Base-by-base conservation (phyloP, 2,797 vertebrate species). In the Simalia tracyae region DNA sequence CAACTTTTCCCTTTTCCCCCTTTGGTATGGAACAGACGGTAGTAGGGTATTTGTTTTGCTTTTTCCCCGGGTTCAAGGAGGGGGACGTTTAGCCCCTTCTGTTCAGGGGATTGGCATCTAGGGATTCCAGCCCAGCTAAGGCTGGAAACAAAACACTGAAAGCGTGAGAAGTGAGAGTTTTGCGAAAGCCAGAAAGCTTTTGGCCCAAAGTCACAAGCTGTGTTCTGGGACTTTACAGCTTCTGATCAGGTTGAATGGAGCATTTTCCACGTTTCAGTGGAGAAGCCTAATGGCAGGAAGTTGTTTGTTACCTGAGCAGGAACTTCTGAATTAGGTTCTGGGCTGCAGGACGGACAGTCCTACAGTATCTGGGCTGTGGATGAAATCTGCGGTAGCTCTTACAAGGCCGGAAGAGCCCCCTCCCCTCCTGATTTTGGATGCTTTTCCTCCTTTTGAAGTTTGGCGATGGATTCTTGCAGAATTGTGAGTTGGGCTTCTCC, bases 11-110 rank as follows among this genome's bases (percentile, higher is more conserved):
- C 5, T 64, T 4, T 28, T 0, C 0, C 1, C 24, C 10, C 12
- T 76, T 4, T 72, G 7, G 31, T 36, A 19, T 19, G 68, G 12
- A 72, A 42, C 31, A 2, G 28, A 42, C 7, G 15, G 12, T 57
- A 0, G 4, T 5, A 0, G 6, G 46, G 0, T 15, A 6, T 28
- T 24, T 15, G 5, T 3, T 1, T 9, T 15, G 2, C 0, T 1
- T 3, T 3, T 24, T 4, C n/a, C 1, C 1, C 2, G 46, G 10
- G 42, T 19, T 12, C 8, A 26, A 63, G 46, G 2, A 10, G 5
- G 1, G 1, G 61, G 15, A 4, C 0, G 4, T 42, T 22, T 31
- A 2, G 19, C 4, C 28, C 8, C 17, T 9, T 12, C 17, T 22
- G 11, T 42, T 17, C 56, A 4, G 0, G 0, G 31, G 1, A 26